These are phyloP conservation scores for Schizotus pectinicornis DNA, from an alignment of 2,888 invertebrate genomes.

Conservation along the genomic window DNA sequence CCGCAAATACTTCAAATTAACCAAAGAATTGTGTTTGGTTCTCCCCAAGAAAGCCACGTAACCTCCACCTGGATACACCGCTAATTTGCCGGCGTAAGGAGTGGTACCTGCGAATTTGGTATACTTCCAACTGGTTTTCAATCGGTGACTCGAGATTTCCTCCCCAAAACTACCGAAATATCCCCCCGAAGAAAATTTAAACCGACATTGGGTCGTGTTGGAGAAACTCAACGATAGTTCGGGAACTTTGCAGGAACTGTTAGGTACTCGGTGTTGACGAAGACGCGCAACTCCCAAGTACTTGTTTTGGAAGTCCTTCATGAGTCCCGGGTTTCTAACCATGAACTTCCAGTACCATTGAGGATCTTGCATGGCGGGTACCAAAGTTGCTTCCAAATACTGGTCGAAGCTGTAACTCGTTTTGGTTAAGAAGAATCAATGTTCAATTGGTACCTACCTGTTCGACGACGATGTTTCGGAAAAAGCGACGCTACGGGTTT, in stretches of 20 bases:
- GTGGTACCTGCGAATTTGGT: slow-evolving; percentile 31
- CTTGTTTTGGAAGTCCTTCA: slow-evolving; percentile 46
- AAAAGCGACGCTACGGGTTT: background rate
- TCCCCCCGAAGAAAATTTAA: slow-evolving; percentile 19
- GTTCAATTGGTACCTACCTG: background rate
- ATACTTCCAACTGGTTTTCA: slow-evolving; percentile 38
- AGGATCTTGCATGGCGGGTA: slow-evolving; percentile 39
- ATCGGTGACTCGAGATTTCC: slow-evolving; percentile 7
- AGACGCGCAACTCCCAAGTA: slow-evolving; percentile 44
- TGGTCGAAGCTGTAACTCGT: slow-evolving; percentile 38
- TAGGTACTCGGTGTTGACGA: slow-evolving; percentile 37
- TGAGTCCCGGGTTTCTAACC: slow-evolving; percentile 42
- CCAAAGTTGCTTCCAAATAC: slow-evolving; percentile 36
- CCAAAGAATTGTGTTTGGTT: slow-evolving; percentile 42
- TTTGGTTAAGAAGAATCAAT: background rate
- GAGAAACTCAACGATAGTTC: background rate
- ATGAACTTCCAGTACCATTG: slow-evolving; percentile 46
- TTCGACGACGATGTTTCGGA: background rate
- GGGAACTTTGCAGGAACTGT: slow-evolving; percentile 21
- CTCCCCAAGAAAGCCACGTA: slow-evolving; percentile 46
- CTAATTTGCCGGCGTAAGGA: slow-evolving; percentile 30
- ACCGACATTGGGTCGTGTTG: background rate
- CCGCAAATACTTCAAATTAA: slow-evolving; percentile 41
- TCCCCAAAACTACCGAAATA: slow-evolving; percentile 28
- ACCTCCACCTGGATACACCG: slow-evolving; percentile 46